Base-by-base conservation (phyloP, 2,888 invertebrate species). In the Folsomia manolachei region DNA sequence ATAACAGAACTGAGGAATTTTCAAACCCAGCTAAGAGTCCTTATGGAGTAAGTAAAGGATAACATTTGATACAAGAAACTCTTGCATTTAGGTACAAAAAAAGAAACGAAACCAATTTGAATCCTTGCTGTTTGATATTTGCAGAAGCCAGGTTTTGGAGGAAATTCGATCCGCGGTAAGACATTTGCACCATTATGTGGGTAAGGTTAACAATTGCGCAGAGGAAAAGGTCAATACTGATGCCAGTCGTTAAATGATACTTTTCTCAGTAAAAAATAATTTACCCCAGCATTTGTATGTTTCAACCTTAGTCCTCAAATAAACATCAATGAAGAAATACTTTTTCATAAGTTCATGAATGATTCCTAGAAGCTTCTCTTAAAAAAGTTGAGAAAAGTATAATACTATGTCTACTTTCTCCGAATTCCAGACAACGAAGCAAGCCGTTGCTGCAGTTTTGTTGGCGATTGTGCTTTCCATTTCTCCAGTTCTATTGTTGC, bases 401-500 rank as follows among this genome's bases (percentile, higher is more conserved):
- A n/a, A n/a, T n/a, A n/a, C n/a, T n/a, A n/a, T n/a, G n/a, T n/a
- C n/a, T n/a, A n/a, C n/a, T n/a, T n/a, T n/a, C n/a, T n/a, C n/a
- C n/a, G n/a, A n/a, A n/a, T n/a, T n/a, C n/a, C n/a, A n/a, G n/a
- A 80, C 76, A 65, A 73, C 75, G 63, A 79, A 82, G 71, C 82
- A 83, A 73, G 84, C 83, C 0, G 82, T 87, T 1, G 87, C 88
- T 0, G 84, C 86, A 1, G 81, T 82, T 0, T 83, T 88, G 19
- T 82, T 88, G 1, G 83, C 84, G 1, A 76, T 87, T 0, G 87
- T 88, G 1, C 80, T 88, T 21, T 79, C 87, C 63, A 85, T 87
- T 0, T 85, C 87, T 0, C 88, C 88, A 0, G 81, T 87, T 14
- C 85, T 88, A 68, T 84, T 88, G 11, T 79, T 86, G 51, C 82